Conservation (phyloP, 2,888 invertebrate genomes). For the Cordilura impudica region DNA sequence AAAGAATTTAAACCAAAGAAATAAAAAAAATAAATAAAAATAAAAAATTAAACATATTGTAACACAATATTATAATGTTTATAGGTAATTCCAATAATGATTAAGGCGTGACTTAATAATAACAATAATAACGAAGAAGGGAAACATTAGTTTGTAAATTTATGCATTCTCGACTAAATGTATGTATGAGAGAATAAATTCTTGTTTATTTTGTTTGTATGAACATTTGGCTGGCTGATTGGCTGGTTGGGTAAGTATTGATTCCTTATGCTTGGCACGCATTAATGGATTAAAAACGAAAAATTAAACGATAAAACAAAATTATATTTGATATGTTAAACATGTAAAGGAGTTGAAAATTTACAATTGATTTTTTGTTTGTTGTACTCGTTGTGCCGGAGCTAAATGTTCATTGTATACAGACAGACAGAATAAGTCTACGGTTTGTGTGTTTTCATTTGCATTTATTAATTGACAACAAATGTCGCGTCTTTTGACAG, state of each 20-base stretch:
- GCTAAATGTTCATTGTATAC: background rate
- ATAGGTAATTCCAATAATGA: conserved; percentile 54
- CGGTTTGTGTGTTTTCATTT: conserved; percentile 54
- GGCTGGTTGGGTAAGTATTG: conserved; percentile 32
- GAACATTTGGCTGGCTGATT: no score
- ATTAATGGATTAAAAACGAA: conserved; percentile 39
- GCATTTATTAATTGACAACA: conserved; percentile 62
- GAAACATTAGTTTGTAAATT: background rate
- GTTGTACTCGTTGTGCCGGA: background rate
- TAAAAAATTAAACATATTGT: no score
- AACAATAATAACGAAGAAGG: conserved; percentile 45
- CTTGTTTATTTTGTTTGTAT: background rate
- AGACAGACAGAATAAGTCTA: conserved; percentile 1
- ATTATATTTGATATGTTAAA: conserved; percentile 25
- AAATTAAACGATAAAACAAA: background rate
- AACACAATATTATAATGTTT: conserved; percentile 40
- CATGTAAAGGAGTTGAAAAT: conserved; percentile 54
- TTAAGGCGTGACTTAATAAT: conserved; percentile 59
- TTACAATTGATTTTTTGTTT: conserved; percentile 26
- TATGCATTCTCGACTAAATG: no score
- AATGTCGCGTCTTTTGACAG: conserved; percentile 61
- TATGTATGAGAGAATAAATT: conserved; percentile 2
- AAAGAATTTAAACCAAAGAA: background rate
- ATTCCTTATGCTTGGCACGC: conserved; percentile 55
- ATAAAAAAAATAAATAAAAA: no score